Evolutionary conservation across 1,140 invertebrate species (phyloP).

Genomic region (Drosophila tristis): DNA sequence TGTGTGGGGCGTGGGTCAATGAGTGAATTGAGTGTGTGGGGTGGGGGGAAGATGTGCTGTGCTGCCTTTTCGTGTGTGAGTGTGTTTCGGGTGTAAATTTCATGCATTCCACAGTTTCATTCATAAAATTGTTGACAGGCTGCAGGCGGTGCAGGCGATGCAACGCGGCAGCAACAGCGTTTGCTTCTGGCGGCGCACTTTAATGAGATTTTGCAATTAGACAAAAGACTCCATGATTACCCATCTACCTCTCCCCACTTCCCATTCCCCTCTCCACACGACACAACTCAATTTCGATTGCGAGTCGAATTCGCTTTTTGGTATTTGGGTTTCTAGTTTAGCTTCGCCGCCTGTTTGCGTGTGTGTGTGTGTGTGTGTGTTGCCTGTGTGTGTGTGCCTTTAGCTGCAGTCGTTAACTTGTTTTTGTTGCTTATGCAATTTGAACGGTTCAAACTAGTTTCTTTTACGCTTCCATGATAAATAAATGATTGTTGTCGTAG

Average conservation of each 20-base stretch:
- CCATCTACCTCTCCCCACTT: not conserved
- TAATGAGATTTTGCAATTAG: constrained; percentile 52
- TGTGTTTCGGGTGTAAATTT: constrained; percentile 11
- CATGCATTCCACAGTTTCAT: constrained; percentile 50
- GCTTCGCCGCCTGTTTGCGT: not conserved
- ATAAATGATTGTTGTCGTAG: constrained; percentile 27
- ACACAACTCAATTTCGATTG: no score
- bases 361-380: not conserved
- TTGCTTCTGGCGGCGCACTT: constrained; percentile 16
- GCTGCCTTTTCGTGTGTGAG: constrained; percentile 4
- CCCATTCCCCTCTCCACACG: no score
- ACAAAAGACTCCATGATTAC: constrained; percentile 44
- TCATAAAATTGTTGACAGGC: constrained; percentile 65
- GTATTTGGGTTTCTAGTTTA: constrained; percentile 75
- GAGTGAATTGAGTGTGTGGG: no score
- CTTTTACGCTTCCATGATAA: constrained; percentile 40
- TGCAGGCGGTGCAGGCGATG: constrained; percentile 35
- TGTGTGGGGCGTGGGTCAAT: not conserved
- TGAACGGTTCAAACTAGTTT: constrained; percentile 27
- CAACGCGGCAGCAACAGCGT: not conserved
- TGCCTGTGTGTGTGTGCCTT: constrained; percentile 1
- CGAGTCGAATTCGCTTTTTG: constrained; percentile 50
- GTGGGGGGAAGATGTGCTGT: not conserved
- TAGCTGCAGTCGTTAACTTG: constrained; percentile 39
- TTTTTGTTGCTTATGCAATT: constrained; percentile 58